These are phyloP conservation scores for Nephrotoma flavescens DNA, from an alignment of 2,888 invertebrate species.

Conservation along the genomic window DNA sequence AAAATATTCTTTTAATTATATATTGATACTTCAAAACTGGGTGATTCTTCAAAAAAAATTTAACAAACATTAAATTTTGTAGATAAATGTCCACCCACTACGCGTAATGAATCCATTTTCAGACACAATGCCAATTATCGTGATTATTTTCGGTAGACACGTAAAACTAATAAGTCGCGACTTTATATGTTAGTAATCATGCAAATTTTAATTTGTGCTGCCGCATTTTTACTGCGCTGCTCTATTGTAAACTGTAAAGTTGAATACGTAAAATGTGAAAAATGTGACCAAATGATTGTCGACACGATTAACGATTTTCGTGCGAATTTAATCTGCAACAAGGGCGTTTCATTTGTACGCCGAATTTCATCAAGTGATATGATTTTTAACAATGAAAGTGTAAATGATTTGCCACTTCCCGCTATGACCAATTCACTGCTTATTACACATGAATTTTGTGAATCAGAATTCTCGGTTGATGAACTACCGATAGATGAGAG, in stretches of 20 bases:
- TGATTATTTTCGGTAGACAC: neutral
- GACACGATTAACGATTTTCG: neutral
- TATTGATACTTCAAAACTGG: too few species aligned
- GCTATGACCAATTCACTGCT: neutral
- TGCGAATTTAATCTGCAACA: neutral
- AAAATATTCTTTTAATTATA: too few species aligned
- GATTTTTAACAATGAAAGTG: neutral
- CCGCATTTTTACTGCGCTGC: neutral
- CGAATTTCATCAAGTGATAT: neutral
- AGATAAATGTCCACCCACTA: neutral
- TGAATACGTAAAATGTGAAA: neutral
- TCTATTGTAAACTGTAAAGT: neutral
- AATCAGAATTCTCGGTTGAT: neutral
- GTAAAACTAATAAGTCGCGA: neutral
- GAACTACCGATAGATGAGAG: neutral
- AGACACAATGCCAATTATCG: neutral
- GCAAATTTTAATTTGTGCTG: neutral
- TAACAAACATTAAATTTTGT: too few species aligned
- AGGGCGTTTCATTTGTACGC: neutral
- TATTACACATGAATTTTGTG: neutral
- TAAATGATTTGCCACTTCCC: neutral
- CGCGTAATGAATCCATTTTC: neutral
- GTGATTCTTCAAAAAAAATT: too few species aligned
- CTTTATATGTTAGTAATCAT: neutral
- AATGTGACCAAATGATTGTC: neutral